phyloP scores from a whole-genome alignment of 2,888 invertebrate genomes.

The Xanthorhoe spadicearia region DNA sequence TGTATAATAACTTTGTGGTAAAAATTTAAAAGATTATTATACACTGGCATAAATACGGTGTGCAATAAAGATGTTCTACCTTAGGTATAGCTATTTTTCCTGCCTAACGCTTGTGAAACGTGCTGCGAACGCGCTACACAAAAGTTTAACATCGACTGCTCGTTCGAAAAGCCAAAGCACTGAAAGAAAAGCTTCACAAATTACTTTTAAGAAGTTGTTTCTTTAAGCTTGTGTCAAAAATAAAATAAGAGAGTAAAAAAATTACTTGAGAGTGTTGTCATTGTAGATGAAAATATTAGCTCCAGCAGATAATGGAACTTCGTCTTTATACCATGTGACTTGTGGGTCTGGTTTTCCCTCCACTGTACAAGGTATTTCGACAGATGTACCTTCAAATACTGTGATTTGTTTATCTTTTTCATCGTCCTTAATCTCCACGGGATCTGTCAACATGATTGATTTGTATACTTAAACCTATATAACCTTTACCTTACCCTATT shows the following conservation, averaged over 20 bases:
- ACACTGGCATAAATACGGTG: neutral
- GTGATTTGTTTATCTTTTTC: conserved; percentile 7
- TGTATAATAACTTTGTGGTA: no score
- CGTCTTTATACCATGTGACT: conserved; percentile 55
- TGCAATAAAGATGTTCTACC: no score
- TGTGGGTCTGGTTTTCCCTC: conserved; percentile 54
- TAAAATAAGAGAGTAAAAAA: neutral
- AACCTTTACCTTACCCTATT: no score
- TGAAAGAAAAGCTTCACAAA: neutral
- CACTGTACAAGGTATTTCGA: conserved; percentile 50
- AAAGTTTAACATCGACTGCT: no score
- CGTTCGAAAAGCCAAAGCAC: no score
- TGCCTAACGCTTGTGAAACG: no score
- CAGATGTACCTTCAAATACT: conserved; percentile 43
- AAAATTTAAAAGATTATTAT: no score
- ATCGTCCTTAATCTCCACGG: conserved; percentile 49
- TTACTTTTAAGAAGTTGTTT: neutral
- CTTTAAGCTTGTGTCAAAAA: no score
- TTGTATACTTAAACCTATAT: no score
- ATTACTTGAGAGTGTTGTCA: conserved; percentile 55
- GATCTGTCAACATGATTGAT: conserved; percentile 46
- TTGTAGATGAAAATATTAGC: conserved; percentile 19
- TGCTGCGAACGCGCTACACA: no score
- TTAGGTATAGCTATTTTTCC: no score
- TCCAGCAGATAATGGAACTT: conserved; percentile 31